Base-by-base conservation (phyloP, 2,113 vertebrate species). In the Athene cunicularia region DNA sequence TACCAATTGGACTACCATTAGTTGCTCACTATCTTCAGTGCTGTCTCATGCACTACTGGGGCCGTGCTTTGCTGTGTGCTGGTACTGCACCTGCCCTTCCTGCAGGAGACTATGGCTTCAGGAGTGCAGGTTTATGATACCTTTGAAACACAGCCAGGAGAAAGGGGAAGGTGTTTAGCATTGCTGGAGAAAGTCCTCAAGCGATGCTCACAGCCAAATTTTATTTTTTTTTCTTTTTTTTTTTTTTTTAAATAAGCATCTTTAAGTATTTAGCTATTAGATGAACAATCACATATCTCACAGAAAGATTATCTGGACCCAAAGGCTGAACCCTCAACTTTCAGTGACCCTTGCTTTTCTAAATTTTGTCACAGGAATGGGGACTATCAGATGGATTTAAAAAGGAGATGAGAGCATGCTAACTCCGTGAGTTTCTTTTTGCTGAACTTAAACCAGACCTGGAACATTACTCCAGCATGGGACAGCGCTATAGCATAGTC, bases 21-120 rank as follows among this genome's bases (percentile, higher is more conserved):
- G n/a, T 17, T 2, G 1, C 21, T 30, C 1, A 0, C n/a, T 62
- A 52, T 5, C 45, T 63, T 39, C 60, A 41, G 37, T 20, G 15
- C 5, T 70, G 2, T 13, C 9, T 12, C 22, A 22, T 11, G n/a
- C 18, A 30, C 12, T 21, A 7, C 4, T 14, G 12, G 39, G 39
- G 17, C 22, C 26, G 32, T 4, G 1, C 11, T 41, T 60, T 50
- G 37, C 20, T 55, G 27, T 5, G 3, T 0, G 2, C 19, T 21
- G 60, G 18, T 21, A 20, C 19, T 30, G 35, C 27, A 32, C 27
- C 2, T 3, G 4, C 16, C 8, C 1, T 47, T 77, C n/a, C 32
- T 76, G 21, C 49, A 74, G 66, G 60, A 88, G 28, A 62, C 24
- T 3, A 5, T 19, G 55, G 60, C 41, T 47, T 63, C 28, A 68